A percentile compares a stretch with the other conserved stretches of the same genome.
These are phyloP conservation scores for Tadarida brasiliensis DNA, from an alignment of 2,797 vertebrate species.

Conservation along the genomic window DNA sequence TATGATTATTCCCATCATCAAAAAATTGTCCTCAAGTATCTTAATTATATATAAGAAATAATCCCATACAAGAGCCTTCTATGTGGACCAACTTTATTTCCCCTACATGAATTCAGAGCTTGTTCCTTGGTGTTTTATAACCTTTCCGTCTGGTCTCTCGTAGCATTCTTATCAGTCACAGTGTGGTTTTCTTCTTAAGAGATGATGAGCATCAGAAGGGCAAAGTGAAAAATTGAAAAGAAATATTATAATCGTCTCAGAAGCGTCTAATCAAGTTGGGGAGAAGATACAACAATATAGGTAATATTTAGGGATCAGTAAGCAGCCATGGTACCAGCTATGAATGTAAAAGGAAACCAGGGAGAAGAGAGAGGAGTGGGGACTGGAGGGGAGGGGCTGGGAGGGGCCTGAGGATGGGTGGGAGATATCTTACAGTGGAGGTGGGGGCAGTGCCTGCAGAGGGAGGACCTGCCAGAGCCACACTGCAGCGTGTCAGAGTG, in stretches of 20 bases:
- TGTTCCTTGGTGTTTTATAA: not conserved
- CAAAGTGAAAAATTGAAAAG: not conserved
- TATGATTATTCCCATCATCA: not conserved
- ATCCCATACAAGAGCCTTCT: not conserved
- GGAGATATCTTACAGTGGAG: fast-evolving
- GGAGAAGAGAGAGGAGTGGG: not conserved
- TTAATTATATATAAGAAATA: not conserved
- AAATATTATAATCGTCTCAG: not conserved
- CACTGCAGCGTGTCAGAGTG: fast-evolving
- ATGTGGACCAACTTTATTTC: not conserved
- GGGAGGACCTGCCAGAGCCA: not conserved
- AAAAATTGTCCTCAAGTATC: not conserved
- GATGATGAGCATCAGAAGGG: no score
- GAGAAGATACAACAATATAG: not conserved
- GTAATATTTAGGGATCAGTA: not conserved
- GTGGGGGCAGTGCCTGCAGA: not conserved
- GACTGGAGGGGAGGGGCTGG: no score
- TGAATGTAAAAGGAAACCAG: not conserved
- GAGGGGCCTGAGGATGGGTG: fast-evolving
- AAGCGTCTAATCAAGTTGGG: not conserved
- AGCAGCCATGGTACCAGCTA: not conserved
- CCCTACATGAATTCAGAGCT: not conserved
- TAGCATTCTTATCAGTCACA: not conserved
- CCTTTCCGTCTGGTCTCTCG: not conserved
- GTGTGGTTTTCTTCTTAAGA: not conserved